phyloP scores from a whole-genome alignment of 1,140 invertebrate genomes.

The Aphidius ervi region DNA sequence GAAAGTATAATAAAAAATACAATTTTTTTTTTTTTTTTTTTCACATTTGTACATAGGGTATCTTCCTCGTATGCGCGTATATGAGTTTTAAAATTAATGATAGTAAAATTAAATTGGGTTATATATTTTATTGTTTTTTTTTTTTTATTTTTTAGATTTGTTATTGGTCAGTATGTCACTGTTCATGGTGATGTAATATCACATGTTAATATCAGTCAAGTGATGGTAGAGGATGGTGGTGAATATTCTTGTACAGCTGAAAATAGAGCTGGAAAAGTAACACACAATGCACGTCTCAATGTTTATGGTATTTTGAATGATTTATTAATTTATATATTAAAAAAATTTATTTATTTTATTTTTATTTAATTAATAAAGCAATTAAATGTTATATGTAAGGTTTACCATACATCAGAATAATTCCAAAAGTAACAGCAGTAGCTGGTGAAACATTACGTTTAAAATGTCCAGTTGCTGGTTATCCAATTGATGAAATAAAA shows the following conservation, averaged over 20 bases:
- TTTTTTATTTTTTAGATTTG: slow-evolving; percentile 58
- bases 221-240: slow-evolving; percentile 81
- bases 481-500: slow-evolving; percentile 75
- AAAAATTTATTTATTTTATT: no score
- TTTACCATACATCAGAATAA: slow-evolving; percentile 75
- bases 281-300: slow-evolving; percentile 75
- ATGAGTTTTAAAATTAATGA: not conserved
- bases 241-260: slow-evolving; percentile 78
- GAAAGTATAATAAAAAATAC: not conserved
- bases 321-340: slow-evolving; percentile 20
- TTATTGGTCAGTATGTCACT: slow-evolving; percentile 77
- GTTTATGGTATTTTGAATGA: slow-evolving; percentile 67
- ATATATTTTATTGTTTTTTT: not conserved
- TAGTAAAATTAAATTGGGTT: slow-evolving; percentile 8
- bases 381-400: slow-evolving; percentile 53
- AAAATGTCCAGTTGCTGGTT: slow-evolving; percentile 82
- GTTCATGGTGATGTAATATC: slow-evolving; percentile 80
- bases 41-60: not conserved
- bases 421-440: slow-evolving; percentile 80
- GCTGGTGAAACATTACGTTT: slow-evolving; percentile 74
- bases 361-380: no score
- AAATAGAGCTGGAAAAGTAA: slow-evolving; percentile 72
- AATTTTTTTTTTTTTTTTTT: not conserved
- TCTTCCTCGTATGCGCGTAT: no score
- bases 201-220: slow-evolving; percentile 81